These are phyloP conservation scores for Callipepla squamata DNA, from an alignment of 2,113 vertebrate genomes.

Conservation along the genomic window DNA sequence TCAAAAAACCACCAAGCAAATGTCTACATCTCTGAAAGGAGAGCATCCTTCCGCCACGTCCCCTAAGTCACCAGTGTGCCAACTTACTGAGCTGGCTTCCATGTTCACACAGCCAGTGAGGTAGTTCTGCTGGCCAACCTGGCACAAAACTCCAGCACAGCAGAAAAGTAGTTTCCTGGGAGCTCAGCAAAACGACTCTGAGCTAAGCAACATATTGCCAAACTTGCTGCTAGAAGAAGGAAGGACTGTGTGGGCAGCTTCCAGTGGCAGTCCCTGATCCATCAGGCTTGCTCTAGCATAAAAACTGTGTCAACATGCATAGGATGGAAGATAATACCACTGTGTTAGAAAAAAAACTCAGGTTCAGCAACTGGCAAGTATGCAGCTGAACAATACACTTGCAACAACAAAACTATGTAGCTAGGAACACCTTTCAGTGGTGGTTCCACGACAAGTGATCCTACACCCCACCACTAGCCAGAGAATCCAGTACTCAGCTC, in stretches of 20 bases:
- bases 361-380: neutral
- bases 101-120: neutral
- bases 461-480: neutral
- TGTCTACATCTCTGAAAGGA: neutral
- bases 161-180: neutral
- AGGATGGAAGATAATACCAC: neutral
- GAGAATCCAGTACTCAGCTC: neutral
- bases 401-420: neutral
- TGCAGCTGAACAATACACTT: neutral
- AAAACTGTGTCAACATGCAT: rapidly evolving
- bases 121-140: neutral
- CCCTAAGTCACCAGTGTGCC: neutral
- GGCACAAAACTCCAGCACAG: neutral
- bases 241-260: neutral
- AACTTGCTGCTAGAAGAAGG: neutral
- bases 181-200: neutral
- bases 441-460: neutral
- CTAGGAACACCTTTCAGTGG: neutral
- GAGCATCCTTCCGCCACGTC: neutral
- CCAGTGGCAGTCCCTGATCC: neutral
- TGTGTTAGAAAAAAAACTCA: neutral
- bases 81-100: neutral
- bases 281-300: neutral
- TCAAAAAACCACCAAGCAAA: neutral
- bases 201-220: neutral